Evolutionary conservation across 2,888 invertebrate genomes (phyloP), one percentile per base, ranked within the genome.

Genomic region (Acrobasis repandana): DNA sequence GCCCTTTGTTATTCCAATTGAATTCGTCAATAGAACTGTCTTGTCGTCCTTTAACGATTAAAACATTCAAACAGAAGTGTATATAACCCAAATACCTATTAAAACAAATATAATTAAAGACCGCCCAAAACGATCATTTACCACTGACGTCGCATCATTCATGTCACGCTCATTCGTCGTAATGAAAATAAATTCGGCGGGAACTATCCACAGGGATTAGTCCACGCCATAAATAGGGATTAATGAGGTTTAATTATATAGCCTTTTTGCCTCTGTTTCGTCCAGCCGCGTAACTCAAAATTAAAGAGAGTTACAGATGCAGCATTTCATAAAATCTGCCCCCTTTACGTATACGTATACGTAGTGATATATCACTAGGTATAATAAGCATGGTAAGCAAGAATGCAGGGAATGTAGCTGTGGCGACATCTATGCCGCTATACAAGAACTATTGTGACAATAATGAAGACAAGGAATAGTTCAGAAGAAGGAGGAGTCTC

Each of bases 211-310:
- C 68, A 66, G 69, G 79, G 77, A 81, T 84, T 82, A 81, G 71
- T 73, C 64, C 71, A 64, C 68, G 69, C 75, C 76, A 84, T 86
- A 85, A 83, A 86, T 85, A 80, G 71, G 78, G 82, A 83, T 87
- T 80, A 86, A 86, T 85, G 80, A 80, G 82, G 74, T 82, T 84
- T 85, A 83, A 86, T 83, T 84, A 82, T 77, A 79, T 79, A 73
- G 75, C 77, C 77, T 80, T 80, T 84, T 80, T 77, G 80, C 72
- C 71, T 72, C 58, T 65, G 67, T 65, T 64, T 56, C 63, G 61
- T 61, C 58, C 61, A 18, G 16, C 60, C 52, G 61, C 63, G 60
- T 14, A 2, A 43, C 43, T 4, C 1, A 60, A 66, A 64, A n/a
- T 14, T 43, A 43, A 43, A 43, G 43, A 14, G 4, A n/a, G 43